Evolutionary conservation across 2,888 invertebrate species (phyloP).

Genomic region (Pammene fasciana): DNA sequence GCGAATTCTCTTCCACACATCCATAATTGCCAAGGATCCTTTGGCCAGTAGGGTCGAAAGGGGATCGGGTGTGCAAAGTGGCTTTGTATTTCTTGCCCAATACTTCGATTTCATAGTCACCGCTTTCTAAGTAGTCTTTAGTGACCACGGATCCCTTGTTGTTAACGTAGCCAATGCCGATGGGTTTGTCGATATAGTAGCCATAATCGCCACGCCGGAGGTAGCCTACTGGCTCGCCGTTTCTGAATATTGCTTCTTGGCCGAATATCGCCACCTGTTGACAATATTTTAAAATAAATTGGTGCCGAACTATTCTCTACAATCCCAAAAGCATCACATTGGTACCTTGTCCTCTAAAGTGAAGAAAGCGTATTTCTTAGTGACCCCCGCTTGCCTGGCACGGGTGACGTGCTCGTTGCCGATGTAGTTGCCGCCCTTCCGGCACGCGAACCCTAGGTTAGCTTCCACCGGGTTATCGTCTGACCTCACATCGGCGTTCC

Average conservation of each 20-base stretch:
- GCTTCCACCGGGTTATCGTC: constrained; percentile 95
- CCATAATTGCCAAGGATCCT: constrained; percentile 88
- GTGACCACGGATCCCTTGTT: constrained; percentile 85
- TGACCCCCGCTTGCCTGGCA: constrained; percentile 86
- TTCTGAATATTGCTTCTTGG: constrained; percentile 91
- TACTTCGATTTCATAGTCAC: constrained; percentile 91
- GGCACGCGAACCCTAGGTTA: constrained; percentile 90
- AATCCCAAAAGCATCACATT: no score
- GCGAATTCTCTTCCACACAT: constrained; percentile 70
- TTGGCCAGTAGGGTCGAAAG: constrained; percentile 91
- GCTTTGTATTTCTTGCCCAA: constrained; percentile 90
- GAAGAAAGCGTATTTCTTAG: constrained; percentile 89
- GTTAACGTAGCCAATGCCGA: constrained; percentile 84
- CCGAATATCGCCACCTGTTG: constrained; percentile 90
- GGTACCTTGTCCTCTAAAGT: constrained; percentile 85
- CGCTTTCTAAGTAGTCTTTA: constrained; percentile 86
- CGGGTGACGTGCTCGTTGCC: constrained; percentile 89
- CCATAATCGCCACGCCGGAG: constrained; percentile 92
- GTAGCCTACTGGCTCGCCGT: constrained; percentile 90
- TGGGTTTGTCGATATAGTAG: constrained; percentile 79
- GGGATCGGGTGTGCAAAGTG: constrained; percentile 87
- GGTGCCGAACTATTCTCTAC: neutral
- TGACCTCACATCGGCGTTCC: constrained; percentile 91
- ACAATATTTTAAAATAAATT: neutral
- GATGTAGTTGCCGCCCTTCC: constrained; percentile 89